A percentile compares a stretch with the other conserved stretches of the same genome.
Conservation (phyloP, 1,140 invertebrate species). For the Trichoplusia ni region DNA sequence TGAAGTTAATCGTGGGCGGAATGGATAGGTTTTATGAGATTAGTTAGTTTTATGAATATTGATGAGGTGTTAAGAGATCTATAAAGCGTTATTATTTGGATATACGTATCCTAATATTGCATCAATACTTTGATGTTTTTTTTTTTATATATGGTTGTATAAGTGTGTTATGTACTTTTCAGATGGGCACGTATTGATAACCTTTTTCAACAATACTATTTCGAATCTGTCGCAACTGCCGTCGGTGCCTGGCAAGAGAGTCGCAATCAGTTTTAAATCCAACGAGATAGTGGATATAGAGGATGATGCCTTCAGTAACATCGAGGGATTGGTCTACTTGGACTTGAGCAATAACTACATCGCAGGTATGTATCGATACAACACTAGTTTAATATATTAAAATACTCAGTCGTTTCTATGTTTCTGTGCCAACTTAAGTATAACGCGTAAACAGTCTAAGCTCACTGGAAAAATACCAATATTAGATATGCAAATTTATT, state of each 20-base stretch:
- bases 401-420: too few species aligned
- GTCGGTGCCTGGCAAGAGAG: slow-evolving; percentile 53
- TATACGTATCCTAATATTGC: background rate
- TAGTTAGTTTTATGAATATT: slow-evolving; percentile 18
- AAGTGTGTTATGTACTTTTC: slow-evolving; percentile 35
- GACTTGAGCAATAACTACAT: slow-evolving; percentile 88
- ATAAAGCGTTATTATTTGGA: background rate
- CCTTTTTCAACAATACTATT: slow-evolving; percentile 75
- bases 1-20: slow-evolving; percentile 17
- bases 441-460: too few species aligned
- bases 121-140: background rate
- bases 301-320: slow-evolving; percentile 83
- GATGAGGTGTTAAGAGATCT: slow-evolving; percentile 8
- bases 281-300: slow-evolving; percentile 83
- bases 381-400: too few species aligned
- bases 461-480: too few species aligned
- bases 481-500: too few species aligned
- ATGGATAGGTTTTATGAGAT: slow-evolving; percentile 15
- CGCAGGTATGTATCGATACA: slow-evolving; percentile 81
- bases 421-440: too few species aligned
- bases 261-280: slow-evolving; percentile 69
- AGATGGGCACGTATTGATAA: slow-evolving; percentile 69
- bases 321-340: slow-evolving; percentile 84
- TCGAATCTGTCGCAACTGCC: slow-evolving; percentile 63
- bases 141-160: background rate